Evolutionary conservation across 2,113 vertebrate species (phyloP), one percentile per base, ranked within the genome.

Genomic region (Abramis brama): DNA sequence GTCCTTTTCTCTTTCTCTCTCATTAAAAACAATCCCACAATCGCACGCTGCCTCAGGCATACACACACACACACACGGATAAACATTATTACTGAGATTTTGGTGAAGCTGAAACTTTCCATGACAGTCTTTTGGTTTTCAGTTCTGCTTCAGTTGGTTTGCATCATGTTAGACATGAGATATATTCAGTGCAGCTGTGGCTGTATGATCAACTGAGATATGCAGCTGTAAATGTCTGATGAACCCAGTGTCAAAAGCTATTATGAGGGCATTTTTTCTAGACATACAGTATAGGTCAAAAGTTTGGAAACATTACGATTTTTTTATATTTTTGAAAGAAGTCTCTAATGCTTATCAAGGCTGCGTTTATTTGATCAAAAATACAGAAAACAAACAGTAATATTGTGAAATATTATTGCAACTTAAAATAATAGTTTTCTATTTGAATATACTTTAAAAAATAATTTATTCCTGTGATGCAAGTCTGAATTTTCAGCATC

Each of bases 61-160:
- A 68, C 64, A 66, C 62, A 66, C 62, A 66, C 12, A 59, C 62
- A 73, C 52, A 27, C 45, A 68, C 25, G 11, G 21, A 84, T 43
- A 78, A 55, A 84, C 55, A 52, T 84, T 76, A 25, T 64, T 52
- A 27, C 39, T 47, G 13, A 2, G 78, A 39, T 64, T 36, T 62
- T 64, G 25, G 3, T 50, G 39, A 64, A 47, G 36, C 74, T 52
- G 73, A 52, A 52, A 50, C 43, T 17, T 79, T 13, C 30, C 1
- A 36, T 30, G 5, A 27, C 47, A 78, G 30, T 57, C 21, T 59
- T 23, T 75, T 25, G 62, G 30, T 60, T 64, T 75, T 60, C 15
- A 43, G n/a, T 60, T 43, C 43, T 45, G 57, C 78, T 43, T 79
- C 23, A 60, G 78, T 80, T 80, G 1, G 6, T 80, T 19, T 66